These are phyloP conservation scores for Myopa tessellatipennis DNA, from an alignment of 2,888 invertebrate genomes.

Conservation along the genomic window DNA sequence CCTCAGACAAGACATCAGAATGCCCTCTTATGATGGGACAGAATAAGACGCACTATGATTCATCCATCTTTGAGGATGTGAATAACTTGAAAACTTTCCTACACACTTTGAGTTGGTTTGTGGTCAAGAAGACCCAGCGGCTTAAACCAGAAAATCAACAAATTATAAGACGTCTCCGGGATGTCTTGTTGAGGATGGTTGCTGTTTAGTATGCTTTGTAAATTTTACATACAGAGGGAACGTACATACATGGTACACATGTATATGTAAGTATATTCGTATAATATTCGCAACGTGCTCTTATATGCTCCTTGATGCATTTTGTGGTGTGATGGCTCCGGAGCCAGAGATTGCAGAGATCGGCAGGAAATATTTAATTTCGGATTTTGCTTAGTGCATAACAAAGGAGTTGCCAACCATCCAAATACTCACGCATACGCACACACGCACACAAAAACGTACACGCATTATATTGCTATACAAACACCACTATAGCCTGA, in stretches of 20 bases:
- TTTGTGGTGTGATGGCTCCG: constrained; percentile 23
- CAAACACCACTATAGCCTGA: neutral
- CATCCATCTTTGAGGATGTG: too few species aligned
- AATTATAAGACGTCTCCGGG: constrained; percentile 51
- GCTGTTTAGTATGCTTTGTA: neutral
- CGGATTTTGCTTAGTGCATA: constrained; percentile 56
- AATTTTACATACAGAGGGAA: too few species aligned
- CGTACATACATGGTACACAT: neutral
- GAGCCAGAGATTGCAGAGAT: constrained; percentile 37
- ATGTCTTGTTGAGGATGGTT: constrained; percentile 47
- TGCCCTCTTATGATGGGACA: too few species aligned
- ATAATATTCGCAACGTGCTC: neutral
- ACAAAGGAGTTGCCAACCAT: constrained; percentile 22
- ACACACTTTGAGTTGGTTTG: too few species aligned
- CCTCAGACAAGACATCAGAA: too few species aligned
- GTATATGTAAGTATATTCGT: constrained; percentile 19
- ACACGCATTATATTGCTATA: constrained; percentile 2
- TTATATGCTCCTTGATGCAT: constrained; percentile 2
- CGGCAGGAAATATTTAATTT: constrained; percentile 59
- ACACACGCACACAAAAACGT: neutral
- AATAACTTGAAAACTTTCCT: too few species aligned
- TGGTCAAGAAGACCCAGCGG: constrained; percentile 37
- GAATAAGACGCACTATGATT: too few species aligned
- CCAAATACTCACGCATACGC: neutral
- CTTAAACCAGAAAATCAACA: constrained; percentile 63